Percentiles rank a stretch among this genome's conserved stretches.
phyloP scores from a whole-genome alignment of 1,140 invertebrate genomes.

The Atta cephalotes region DNA sequence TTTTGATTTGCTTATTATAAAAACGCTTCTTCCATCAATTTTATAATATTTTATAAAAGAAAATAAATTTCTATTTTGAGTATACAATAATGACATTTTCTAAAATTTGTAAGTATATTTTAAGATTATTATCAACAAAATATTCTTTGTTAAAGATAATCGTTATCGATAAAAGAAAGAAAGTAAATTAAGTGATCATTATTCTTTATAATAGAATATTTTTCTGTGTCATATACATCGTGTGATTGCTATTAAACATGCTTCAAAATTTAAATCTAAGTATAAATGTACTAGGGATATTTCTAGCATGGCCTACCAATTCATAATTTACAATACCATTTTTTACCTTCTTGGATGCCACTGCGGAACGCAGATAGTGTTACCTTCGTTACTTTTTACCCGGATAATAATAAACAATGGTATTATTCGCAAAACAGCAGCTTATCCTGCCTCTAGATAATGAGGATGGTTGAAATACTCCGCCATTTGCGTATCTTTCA shows the following conservation, averaged over 20 bases:
- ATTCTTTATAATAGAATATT: too few relatives aligned
- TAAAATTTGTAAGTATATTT: too few relatives aligned
- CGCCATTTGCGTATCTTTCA: slow-evolving; percentile 10
- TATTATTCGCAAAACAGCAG: slow-evolving; percentile 54
- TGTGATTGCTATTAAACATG: not conserved
- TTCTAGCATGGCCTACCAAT: not conserved
- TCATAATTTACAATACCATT: slow-evolving; percentile 46
- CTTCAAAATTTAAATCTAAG: not conserved
- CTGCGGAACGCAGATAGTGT: slow-evolving; percentile 44
- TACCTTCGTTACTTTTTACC: slow-evolving; percentile 44
- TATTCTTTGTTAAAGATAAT: too few relatives aligned
- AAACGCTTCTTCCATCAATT: too few relatives aligned
- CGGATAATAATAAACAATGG: slow-evolving; percentile 41
- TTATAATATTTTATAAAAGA: too few relatives aligned
- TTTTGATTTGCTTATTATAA: too few relatives aligned
- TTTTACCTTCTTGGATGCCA: not conserved
- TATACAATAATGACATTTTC: too few relatives aligned
- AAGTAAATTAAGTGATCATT: too few relatives aligned
- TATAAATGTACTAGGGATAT: slow-evolving; percentile 5
- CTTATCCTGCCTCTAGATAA: slow-evolving; percentile 38
- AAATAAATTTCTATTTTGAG: too few relatives aligned
- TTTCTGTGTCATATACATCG: not conserved
- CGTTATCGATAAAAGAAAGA: too few relatives aligned
- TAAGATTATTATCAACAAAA: too few relatives aligned
- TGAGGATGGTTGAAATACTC: slow-evolving; percentile 43